Percentiles rank a stretch among this genome's conserved stretches.
These are phyloP conservation scores for Phycodurus eques DNA, from an alignment of 2,113 vertebrate genomes.

Conservation along the genomic window DNA sequence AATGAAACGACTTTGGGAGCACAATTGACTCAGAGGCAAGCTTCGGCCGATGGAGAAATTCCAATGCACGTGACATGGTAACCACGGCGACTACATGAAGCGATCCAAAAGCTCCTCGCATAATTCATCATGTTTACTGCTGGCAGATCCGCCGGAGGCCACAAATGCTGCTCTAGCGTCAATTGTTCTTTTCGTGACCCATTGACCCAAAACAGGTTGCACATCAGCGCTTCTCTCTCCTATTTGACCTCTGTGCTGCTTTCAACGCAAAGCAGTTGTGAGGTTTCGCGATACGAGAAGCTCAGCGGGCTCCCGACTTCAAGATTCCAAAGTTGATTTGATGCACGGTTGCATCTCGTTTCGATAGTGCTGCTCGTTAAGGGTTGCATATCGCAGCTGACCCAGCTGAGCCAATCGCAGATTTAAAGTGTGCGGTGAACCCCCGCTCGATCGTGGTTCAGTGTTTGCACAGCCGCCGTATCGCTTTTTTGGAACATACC, in stretches of 20 bases:
- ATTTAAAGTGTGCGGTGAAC: too few relatives aligned
- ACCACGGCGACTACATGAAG: constrained; percentile 48
- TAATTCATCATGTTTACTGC: constrained; percentile 10
- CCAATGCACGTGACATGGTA: constrained; percentile 21
- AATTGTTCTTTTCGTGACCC: not conserved
- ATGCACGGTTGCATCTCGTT: too few relatives aligned
- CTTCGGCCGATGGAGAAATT: constrained; percentile 10
- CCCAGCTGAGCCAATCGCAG: too few relatives aligned
- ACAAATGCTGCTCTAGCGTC: not conserved
- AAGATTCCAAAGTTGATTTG: too few relatives aligned
- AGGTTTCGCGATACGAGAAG: too few relatives aligned
- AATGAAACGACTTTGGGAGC: constrained; percentile 4
- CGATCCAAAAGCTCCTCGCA: not conserved
- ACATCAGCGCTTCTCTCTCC: not conserved
- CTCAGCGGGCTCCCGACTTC: too few relatives aligned
- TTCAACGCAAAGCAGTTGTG: not conserved
- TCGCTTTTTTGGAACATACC: too few relatives aligned
- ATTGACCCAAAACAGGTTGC: not conserved
- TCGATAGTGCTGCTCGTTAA: too few relatives aligned
- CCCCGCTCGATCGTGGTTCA: too few relatives aligned
- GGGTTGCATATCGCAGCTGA: too few relatives aligned
- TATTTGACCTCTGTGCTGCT: not conserved
- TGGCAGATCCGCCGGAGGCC: not conserved
- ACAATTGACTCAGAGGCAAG: not conserved
- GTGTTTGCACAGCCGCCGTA: too few relatives aligned